Evolutionary conservation across 2,888 invertebrate species (phyloP).

Genomic region (Pyralis farinalis): DNA sequence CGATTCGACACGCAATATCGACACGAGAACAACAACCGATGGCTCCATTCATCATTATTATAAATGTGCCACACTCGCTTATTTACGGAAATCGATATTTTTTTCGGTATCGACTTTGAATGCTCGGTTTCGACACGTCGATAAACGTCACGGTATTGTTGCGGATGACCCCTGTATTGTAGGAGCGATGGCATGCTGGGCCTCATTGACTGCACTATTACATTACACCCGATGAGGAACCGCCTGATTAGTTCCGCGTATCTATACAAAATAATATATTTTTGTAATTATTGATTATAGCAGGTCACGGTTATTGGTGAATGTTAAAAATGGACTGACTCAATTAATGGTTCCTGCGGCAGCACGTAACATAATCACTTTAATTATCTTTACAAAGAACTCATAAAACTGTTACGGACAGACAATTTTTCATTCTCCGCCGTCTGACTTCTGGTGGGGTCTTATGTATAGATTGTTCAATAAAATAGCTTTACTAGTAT

Average conservation of each 20-base stretch:
- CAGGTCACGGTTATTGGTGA: slow-evolving; percentile 63
- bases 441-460: slow-evolving; percentile 19
- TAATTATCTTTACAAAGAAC: slow-evolving; percentile 51
- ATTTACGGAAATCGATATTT: slow-evolving; percentile 82
- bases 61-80: slow-evolving; percentile 80
- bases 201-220: slow-evolving; percentile 37
- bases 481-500: too few relatives aligned
- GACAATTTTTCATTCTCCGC: slow-evolving; percentile 46
- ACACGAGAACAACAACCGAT: slow-evolving; percentile 60
- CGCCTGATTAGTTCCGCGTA: slow-evolving; percentile 63
- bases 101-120: slow-evolving; percentile 76
- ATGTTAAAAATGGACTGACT: slow-evolving; percentile 51
- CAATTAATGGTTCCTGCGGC: slow-evolving; percentile 58
- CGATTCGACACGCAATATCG: slow-evolving; percentile 75
- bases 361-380: slow-evolving; percentile 43
- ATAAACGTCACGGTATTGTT: slow-evolving; percentile 73
- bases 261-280: slow-evolving; percentile 50
- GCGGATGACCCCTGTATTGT: slow-evolving; percentile 70
- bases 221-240: slow-evolving; percentile 43
- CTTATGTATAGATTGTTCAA: slow-evolving; percentile 3
- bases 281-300: slow-evolving; percentile 76
- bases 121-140: slow-evolving; percentile 69
- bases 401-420: slow-evolving; percentile 34
- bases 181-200: slow-evolving; percentile 49
- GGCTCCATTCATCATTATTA: slow-evolving; percentile 79